phyloP scores from a whole-genome alignment of 2,797 vertebrate genomes.

The Pelobates cultripes region DNA sequence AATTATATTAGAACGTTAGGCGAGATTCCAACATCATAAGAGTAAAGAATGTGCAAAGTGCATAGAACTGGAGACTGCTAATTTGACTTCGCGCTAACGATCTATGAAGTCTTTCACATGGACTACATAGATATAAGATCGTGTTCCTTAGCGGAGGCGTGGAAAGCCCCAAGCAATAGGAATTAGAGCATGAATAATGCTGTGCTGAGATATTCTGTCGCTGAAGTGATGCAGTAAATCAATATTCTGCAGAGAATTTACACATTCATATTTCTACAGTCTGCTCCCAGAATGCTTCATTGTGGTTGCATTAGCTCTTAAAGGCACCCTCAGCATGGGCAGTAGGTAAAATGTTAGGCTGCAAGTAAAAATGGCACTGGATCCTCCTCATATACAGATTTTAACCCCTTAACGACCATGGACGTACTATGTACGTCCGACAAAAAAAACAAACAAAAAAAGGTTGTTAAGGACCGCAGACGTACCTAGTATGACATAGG shows the following conservation, averaged over 20 bases:
- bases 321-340: constrained; percentile 13
- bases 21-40: not conserved
- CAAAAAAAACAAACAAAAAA: too few relatives aligned
- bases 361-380: too few relatives aligned
- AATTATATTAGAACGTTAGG: not conserved
- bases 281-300: constrained; percentile 15
- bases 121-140: constrained; percentile 27
- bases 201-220: constrained; percentile 31
- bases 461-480: too few relatives aligned
- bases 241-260: constrained; percentile 51
- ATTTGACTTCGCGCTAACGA: constrained; percentile 6
- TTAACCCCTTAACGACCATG: too few relatives aligned
- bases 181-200: constrained; percentile 54
- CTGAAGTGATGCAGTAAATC: constrained; percentile 50
- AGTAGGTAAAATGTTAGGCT: not conserved
- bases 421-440: too few relatives aligned
- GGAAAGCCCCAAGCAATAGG: constrained; percentile 40
- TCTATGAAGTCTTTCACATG: constrained; percentile 13
- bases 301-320: constrained; percentile 19
- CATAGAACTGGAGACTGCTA: not conserved
- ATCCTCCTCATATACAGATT: too few relatives aligned
- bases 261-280: constrained; percentile 45
- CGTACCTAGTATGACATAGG: too few relatives aligned
- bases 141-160: constrained; percentile 30
- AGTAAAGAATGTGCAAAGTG: not conserved